Evolutionary conservation across 2,797 vertebrate species (phyloP), one percentile per base, ranked within the genome.

Genomic region (Anniella stebbinsi): DNA sequence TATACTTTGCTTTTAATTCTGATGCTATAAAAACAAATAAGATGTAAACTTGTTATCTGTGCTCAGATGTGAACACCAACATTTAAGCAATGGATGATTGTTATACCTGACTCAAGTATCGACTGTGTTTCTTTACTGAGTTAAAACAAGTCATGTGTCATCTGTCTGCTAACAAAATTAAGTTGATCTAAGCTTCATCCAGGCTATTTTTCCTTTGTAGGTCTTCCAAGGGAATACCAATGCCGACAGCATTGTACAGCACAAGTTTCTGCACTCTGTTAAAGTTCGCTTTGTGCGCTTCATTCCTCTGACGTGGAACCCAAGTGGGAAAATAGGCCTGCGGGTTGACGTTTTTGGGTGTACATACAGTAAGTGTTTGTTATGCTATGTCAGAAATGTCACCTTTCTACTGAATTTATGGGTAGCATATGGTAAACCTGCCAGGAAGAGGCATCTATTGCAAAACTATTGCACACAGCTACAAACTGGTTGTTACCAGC

Each of bases 201-300:
- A 95, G 23, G 0, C 25, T 92, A 54, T 93, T 87, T 96, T 33
- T 38, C 96, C 70, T 87, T 95, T 95, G 0, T 96, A 99, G 99
- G 98, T 97, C 45, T 98, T 99, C 91, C 92, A 97, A 33, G 99
- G 99, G 87, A 99, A 99, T 77, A 96, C 96, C 94, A 99, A 99
- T 2, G 97, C 99, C 0, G 98, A 99, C 93, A 96, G 97, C 0
- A 97, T 98, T 23, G 97, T 98, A 91, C 98, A 98, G 87, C 98
- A 99, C 97, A 99, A 98, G 88, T 95, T 99, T 36, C 97, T 97
- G 38, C 98, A 98, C 91, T 97, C 98, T 0, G 11, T 99, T 93
- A 98, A 98, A 87, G 98, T 98, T n/a, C 98, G 98, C 0, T 99
- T 98, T 96, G 87, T 99, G 81, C 98, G 98, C 45, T 99, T 99